phyloP scores from a whole-genome alignment of 2,888 invertebrate genomes.

The Napeogenes inachia region DNA sequence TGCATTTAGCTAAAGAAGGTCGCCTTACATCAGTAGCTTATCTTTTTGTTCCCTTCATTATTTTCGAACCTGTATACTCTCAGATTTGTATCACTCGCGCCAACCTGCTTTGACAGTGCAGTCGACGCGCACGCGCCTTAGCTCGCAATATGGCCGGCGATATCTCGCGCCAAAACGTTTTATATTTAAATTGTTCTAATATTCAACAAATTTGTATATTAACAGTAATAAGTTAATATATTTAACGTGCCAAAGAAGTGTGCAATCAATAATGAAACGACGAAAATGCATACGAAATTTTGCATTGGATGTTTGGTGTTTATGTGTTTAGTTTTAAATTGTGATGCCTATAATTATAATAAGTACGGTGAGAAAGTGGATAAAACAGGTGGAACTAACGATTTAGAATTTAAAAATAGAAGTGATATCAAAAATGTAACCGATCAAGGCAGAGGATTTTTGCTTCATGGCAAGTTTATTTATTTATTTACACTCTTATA shows the following conservation, averaged over 20 bases:
- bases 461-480: constrained; percentile 44
- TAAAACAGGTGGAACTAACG: constrained; percentile 29
- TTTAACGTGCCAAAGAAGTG: constrained; percentile 41
- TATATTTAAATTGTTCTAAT: neutral
- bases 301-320: constrained; percentile 30
- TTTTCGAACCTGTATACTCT: constrained; percentile 10
- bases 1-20: constrained; percentile 9
- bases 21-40: constrained; percentile 22
- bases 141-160: constrained; percentile 46
- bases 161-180: constrained; percentile 51
- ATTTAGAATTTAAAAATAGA: constrained; percentile 18
- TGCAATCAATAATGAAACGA: constrained; percentile 55
- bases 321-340: constrained; percentile 34
- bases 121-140: constrained; percentile 54
- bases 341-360: constrained; percentile 30
- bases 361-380: constrained; percentile 43
- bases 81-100: constrained; percentile 22
- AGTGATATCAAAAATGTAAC: constrained; percentile 30
- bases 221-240: constrained; percentile 6
- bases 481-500: neutral
- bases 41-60: constrained; percentile 25
- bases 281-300: constrained; percentile 58
- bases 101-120: constrained; percentile 42
- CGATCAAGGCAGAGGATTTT: constrained; percentile 47
- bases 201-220: neutral